Conservation (phyloP, 2,113 vertebrate species). For the Eurypyga helias region DNA sequence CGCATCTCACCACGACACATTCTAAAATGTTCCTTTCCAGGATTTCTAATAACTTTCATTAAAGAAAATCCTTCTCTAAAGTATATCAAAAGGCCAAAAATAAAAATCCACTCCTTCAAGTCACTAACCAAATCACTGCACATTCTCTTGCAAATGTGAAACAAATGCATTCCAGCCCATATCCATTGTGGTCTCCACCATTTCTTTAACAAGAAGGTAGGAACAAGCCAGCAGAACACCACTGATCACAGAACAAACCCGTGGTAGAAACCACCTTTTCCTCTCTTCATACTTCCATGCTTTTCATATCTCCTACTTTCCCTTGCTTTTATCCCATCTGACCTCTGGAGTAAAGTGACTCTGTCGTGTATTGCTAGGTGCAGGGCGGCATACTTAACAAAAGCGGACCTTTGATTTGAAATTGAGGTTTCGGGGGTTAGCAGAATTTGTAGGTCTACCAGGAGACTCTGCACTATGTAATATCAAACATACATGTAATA, state of each 20-base stretch:
- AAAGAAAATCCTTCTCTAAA: not conserved
- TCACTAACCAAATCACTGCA: not conserved
- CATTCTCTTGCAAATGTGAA: not conserved
- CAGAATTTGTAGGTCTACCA: not conserved
- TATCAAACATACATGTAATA: not conserved
- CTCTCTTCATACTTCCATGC: not conserved
- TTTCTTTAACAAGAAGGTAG: not conserved
- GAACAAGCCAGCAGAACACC: not conserved
- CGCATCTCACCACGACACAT: not conserved
- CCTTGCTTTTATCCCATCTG: not conserved
- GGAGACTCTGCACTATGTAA: not conserved
- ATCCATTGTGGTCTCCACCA: not conserved
- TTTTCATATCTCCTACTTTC: not conserved
- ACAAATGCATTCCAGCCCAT: not conserved
- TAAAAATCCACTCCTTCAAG: not conserved
- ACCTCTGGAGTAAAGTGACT: not conserved
- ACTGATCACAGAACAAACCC: not conserved
- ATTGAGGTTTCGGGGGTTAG: not conserved
- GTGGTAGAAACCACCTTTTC: not conserved
- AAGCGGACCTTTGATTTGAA: not conserved
- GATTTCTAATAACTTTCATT: not conserved
- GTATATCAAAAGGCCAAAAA: not conserved
- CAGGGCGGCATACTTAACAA: not conserved
- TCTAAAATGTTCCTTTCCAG: not conserved
- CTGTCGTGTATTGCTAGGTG: not conserved